Conservation (phyloP, 1,140 invertebrate species). For the Macrobrachium rosenbergii region DNA sequence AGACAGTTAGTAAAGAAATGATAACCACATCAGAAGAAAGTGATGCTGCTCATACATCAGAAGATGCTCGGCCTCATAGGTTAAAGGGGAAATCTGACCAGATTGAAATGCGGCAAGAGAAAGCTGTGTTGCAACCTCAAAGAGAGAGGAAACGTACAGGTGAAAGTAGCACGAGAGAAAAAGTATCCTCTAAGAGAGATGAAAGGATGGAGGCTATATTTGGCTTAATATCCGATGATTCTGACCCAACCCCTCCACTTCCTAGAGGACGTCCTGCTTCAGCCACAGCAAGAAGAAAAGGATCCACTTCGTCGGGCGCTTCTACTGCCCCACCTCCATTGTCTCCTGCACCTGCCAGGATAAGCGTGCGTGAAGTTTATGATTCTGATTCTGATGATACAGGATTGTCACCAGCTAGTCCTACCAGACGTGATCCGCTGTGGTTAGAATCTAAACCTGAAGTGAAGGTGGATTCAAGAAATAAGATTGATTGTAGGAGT, state of each 20-base stretch:
- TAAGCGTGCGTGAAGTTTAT: constrained; percentile 48
- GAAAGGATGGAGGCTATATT: constrained; percentile 90
- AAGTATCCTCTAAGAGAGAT: constrained; percentile 69
- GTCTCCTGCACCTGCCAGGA: constrained; percentile 46
- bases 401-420: constrained; percentile 9
- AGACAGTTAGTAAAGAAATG: constrained; percentile 53
- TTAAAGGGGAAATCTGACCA: constrained; percentile 60
- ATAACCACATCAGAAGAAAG: constrained; percentile 63
- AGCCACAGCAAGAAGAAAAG: constrained; percentile 55
- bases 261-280: constrained; percentile 39
- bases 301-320: constrained; percentile 54
- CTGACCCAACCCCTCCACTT: constrained; percentile 66
- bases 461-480: constrained; percentile 24
- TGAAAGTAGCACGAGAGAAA: constrained; percentile 71
- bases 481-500: constrained; percentile 35
- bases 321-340: constrained; percentile 51
- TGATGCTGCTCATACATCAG: constrained; percentile 30
- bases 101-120: constrained; percentile 57
- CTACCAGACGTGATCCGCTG: constrained; percentile 1
- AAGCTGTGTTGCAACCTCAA: constrained; percentile 31
- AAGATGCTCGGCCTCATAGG: constrained; percentile 55
- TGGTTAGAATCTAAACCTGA: constrained; percentile 20
- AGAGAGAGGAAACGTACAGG: constrained; percentile 52
- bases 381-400: constrained; percentile 60
- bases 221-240: constrained; percentile 85